phyloP scores from a whole-genome alignment of 1,140 invertebrate genomes.

The Spodoptera frugiperda region DNA sequence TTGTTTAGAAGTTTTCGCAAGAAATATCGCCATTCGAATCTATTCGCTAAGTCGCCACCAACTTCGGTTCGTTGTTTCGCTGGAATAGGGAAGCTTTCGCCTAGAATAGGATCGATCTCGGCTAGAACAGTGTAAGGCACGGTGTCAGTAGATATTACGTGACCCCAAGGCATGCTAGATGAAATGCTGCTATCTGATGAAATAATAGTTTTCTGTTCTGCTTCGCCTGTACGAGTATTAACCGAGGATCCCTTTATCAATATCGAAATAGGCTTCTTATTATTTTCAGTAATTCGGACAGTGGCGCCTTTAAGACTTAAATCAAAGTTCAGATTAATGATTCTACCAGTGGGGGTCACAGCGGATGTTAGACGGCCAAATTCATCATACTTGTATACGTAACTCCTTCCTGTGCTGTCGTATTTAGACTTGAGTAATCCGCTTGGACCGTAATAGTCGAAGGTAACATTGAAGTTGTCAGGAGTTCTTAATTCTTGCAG shows the following conservation, averaged over 20 bases:
- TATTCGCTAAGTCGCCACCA: conserved; percentile 95
- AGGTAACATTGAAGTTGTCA: conserved; percentile 96
- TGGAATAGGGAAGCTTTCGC: conserved; percentile 96
- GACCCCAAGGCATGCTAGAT: conserved; percentile 92
- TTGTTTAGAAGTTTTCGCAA: conserved; percentile 89
- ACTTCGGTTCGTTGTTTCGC: conserved; percentile 96
- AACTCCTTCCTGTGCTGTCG: conserved; percentile 96
- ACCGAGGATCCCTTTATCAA: conserved; percentile 95
- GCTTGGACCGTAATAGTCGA: conserved; percentile 96
- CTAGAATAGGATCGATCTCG: conserved; percentile 93
- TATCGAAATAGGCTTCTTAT: conserved; percentile 93
- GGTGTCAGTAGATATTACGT: conserved; percentile 94
- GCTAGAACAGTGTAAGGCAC: conserved; percentile 93
- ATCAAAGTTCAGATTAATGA: conserved; percentile 94
- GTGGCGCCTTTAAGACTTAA: conserved; percentile 95
- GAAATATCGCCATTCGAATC: conserved; percentile 98
- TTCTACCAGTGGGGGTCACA: conserved; percentile 96
- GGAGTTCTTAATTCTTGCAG: conserved; percentile 95
- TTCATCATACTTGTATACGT: conserved; percentile 98
- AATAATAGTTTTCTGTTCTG: conserved; percentile 92
- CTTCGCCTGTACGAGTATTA: conserved; percentile 92
- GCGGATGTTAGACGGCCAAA: conserved; percentile 96
- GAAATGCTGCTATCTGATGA: conserved; percentile 94
- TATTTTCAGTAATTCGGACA: conserved; percentile 94
- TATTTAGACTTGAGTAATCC: conserved; percentile 95